Percentiles rank a stretch among this genome's conserved stretches.
Conservation (phyloP, 2,888 invertebrate species). For the Phyllotreta striolata region DNA sequence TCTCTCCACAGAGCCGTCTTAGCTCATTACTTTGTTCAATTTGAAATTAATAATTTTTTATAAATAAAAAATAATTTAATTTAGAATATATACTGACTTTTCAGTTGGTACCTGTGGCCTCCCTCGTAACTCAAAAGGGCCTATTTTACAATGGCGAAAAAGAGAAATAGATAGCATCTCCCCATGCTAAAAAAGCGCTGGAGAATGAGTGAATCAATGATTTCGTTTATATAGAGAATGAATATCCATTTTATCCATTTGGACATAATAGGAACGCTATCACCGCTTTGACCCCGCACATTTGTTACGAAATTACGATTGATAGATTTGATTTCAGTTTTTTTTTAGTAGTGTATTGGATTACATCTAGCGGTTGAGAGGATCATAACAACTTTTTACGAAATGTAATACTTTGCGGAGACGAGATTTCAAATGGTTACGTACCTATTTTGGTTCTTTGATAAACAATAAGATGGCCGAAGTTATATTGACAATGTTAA, state of each 20-base stretch:
- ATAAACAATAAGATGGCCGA: too few species aligned
- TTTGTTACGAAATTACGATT: constrained; percentile 49
- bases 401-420: neutral
- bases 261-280: constrained; percentile 50
- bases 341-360: constrained; percentile 31
- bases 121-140: constrained; percentile 18
- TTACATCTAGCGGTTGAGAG: constrained; percentile 31
- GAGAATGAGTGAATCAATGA: constrained; percentile 46
- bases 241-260: constrained; percentile 56
- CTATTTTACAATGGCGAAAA: constrained; percentile 38
- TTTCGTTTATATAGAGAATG: constrained; percentile 52
- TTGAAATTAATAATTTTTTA: too few species aligned
- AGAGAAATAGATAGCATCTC: constrained; percentile 51
- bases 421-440: constrained; percentile 7
- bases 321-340: constrained; percentile 36
- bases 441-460: neutral
- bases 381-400: constrained; percentile 26
- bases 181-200: constrained; percentile 52
- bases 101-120: neutral
- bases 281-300: constrained; percentile 49
- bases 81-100: too few species aligned
- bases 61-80: too few species aligned
- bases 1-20: constrained; percentile 9
- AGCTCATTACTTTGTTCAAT: too few species aligned
- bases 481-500: too few species aligned